Conservation (phyloP, 2,888 invertebrate species). For the Drosophila nigricruria region DNA sequence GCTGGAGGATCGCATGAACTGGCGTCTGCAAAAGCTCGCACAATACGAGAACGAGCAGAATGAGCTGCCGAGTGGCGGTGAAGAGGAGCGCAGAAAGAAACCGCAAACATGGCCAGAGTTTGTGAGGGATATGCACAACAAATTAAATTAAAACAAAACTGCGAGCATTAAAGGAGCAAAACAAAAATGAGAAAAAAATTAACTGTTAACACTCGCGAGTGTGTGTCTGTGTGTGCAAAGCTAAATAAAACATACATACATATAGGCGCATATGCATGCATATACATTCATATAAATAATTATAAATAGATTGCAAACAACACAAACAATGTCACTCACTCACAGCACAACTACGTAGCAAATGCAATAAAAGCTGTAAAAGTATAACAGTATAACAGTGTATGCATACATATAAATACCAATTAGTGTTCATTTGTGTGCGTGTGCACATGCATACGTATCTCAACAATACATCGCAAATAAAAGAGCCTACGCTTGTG, state of each 20-base stretch:
- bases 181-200: neutral
- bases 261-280: no score
- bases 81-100: constrained; percentile 1
- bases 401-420: neutral
- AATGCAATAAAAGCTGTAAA: neutral
- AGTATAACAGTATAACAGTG: neutral
- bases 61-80: neutral
- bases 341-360: neutral
- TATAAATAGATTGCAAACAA: neutral
- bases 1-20: constrained; percentile 55
- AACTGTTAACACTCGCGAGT: no score
- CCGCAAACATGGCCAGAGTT: constrained; percentile 23
- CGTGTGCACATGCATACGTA: neutral
- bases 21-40: constrained; percentile 54
- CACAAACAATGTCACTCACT: neutral
- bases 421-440: neutral
- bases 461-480: neutral
- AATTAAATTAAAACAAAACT: neutral
- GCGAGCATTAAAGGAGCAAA: neutral
- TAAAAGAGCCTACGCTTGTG: neutral
- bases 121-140: neutral
- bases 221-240: neutral
- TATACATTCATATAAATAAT: no score
- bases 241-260: neutral
- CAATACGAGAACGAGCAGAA: constrained; percentile 49